Conservation (phyloP, 2,888 invertebrate genomes). For the Sesamia inferens region DNA sequence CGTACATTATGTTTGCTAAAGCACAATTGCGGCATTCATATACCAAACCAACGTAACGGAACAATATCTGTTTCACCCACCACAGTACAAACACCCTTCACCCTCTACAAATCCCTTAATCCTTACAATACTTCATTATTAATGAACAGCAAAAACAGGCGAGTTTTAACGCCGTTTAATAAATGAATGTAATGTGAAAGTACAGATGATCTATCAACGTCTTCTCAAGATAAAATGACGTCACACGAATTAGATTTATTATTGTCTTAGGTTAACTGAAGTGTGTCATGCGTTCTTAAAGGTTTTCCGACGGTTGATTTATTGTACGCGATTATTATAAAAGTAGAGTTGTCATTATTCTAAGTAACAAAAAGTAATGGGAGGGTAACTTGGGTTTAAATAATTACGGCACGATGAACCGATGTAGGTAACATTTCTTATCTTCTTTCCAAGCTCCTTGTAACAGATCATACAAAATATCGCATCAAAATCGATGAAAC, state of each 20-base stretch:
- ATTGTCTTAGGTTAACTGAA: conserved; percentile 78
- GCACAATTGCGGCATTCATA: background rate
- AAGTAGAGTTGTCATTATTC: conserved; percentile 32
- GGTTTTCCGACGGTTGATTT: conserved; percentile 76
- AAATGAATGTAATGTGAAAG: conserved; percentile 79
- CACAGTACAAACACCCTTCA: background rate
- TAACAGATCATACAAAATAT: too few relatives aligned
- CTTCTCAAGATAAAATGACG: conserved; percentile 69
- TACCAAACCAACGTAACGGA: background rate
- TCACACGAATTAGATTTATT: conserved; percentile 79
- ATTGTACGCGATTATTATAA: conserved; percentile 66
- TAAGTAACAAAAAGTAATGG: background rate
- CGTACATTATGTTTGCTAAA: background rate
- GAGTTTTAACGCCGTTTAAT: conserved; percentile 74
- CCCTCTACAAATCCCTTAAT: conserved; percentile 52
- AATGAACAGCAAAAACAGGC: conserved; percentile 65
- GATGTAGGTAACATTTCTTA: background rate
- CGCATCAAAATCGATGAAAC: too few relatives aligned
- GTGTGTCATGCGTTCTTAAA: conserved; percentile 75
- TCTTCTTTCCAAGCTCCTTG: too few relatives aligned
- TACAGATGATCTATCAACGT: conserved; percentile 80
- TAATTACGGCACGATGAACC: conserved; percentile 4
- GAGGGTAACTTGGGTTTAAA: background rate
- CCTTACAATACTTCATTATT: conserved; percentile 58
- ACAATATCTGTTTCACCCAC: conserved; percentile 5